phyloP scores from a whole-genome alignment of 2,113 vertebrate genomes.

The Corythornis madagascariensis region DNA sequence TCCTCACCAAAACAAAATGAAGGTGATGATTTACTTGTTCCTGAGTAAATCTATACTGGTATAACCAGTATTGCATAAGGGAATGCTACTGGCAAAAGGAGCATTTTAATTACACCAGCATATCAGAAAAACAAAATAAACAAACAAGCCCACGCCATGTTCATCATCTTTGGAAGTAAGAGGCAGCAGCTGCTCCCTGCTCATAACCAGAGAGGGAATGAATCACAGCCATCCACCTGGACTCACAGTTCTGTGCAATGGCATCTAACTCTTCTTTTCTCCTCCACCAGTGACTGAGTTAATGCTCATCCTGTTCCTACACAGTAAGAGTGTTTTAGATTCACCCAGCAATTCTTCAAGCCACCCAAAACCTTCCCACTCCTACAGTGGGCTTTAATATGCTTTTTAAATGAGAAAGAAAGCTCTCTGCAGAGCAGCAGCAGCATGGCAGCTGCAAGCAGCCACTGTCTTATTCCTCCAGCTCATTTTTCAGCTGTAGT shows the following conservation, averaged over 20 bases:
- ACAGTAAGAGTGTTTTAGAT: background rate
- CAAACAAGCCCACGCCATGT: background rate
- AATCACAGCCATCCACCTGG: background rate
- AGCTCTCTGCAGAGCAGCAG: constrained; percentile 10
- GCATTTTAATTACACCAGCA: background rate
- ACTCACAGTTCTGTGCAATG: background rate
- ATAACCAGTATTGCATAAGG: background rate
- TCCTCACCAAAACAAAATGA: background rate
- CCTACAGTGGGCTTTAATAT: background rate
- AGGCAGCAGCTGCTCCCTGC: background rate
- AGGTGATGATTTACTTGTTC: background rate
- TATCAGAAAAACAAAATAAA: background rate
- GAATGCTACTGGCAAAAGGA: background rate
- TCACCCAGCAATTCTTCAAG: background rate
- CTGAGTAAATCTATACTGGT: background rate
- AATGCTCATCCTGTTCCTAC: background rate
- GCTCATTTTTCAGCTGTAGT: constrained; percentile 49
- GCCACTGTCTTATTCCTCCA: background rate
- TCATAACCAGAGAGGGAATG: background rate
- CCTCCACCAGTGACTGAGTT: background rate
- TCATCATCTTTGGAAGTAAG: background rate
- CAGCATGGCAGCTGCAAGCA: constrained; percentile 5
- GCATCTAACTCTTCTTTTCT: background rate
- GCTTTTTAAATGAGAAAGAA: background rate
- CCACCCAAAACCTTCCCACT: background rate